Base-by-base conservation (phyloP, 2,888 invertebrate species). In the Dexiosoma caninum region DNA sequence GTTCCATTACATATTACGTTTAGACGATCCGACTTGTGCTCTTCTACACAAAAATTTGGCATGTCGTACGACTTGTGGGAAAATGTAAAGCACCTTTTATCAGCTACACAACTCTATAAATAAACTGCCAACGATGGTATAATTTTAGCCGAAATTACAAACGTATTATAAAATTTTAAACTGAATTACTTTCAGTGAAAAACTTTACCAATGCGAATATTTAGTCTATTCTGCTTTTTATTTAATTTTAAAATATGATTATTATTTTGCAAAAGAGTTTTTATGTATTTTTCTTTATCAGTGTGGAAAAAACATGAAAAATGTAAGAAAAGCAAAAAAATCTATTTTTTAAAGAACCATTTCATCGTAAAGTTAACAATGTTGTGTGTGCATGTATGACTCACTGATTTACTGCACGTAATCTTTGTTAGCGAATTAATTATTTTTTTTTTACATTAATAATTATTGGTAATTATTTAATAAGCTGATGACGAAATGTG, bases 341-440 rank as follows among this genome's bases (percentile, higher is more conserved):
- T 23, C 7, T n/a, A 10, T 12, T 64, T 32, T 21, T 16, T n/a
- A 37, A 71, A 49, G 69, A 70, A 60, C 30, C 53, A 62, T 27
- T 60, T 30, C 72, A n/a, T n/a, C 44, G 49, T 35, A 66, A 74
- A 74, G 66, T 74, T 74, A 74, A 74, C n/a, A 40, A 57, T 57
- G 49, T 70, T 70, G 30, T 37, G n/a, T 53, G 60, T 53, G 60
- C 35, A 35, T 46, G 46, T 30, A 57, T 74, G 74, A 74, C 46
- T 74, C 74, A 74, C 55, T 74, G 74, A 74, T 46, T 49, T 37
- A 57, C 40, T 49, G 42, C 74, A 74, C 74, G 57, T 74, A 74
- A 66, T 74, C 74, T 74, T 74, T 49, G 57, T 70, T 70, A 57
- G 44, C 57, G 46, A 70, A 72, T 62, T 62, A 71, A 60, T 37